These are phyloP conservation scores for Cryptocheilus praepositus DNA, from an alignment of 2,888 invertebrate species.

Conservation along the genomic window DNA sequence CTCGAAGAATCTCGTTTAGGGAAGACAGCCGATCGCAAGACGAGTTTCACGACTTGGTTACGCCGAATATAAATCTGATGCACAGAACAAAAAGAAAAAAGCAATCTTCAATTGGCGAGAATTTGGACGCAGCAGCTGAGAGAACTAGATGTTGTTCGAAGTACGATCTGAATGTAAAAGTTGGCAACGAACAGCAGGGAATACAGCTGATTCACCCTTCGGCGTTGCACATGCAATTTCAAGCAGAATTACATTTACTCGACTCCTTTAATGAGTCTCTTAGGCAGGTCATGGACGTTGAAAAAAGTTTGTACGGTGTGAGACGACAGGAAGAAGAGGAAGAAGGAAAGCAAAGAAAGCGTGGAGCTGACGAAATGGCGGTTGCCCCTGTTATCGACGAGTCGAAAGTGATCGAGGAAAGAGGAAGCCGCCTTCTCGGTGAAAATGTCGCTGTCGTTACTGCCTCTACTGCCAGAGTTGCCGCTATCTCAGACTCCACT, in stretches of 20 bases:
- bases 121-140: conserved; percentile 35
- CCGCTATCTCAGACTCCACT: no score
- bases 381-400: no score
- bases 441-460: no score
- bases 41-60: conserved; percentile 66
- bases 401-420: no score
- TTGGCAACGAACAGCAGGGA: conserved; percentile 46
- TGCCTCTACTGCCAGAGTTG: no score
- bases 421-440: no score
- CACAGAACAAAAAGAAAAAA: conserved; percentile 63
- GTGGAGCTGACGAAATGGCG: no score
- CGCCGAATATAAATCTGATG: conserved; percentile 68
- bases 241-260: conserved; percentile 79
- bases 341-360: no score
- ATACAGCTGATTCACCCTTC: conserved; percentile 69
- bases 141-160: conserved; percentile 30
- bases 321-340: conserved; percentile 59
- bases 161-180: conserved; percentile 29
- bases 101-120: conserved; percentile 42
- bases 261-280: conserved; percentile 80
- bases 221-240: conserved; percentile 78
- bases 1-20: conserved; percentile 68
- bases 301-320: conserved; percentile 72
- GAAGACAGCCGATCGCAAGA: conserved; percentile 65
- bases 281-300: conserved; percentile 77